These are phyloP conservation scores for Propsilocerus akamusi DNA, from an alignment of 1,140 invertebrate genomes.

Conservation along the genomic window DNA sequence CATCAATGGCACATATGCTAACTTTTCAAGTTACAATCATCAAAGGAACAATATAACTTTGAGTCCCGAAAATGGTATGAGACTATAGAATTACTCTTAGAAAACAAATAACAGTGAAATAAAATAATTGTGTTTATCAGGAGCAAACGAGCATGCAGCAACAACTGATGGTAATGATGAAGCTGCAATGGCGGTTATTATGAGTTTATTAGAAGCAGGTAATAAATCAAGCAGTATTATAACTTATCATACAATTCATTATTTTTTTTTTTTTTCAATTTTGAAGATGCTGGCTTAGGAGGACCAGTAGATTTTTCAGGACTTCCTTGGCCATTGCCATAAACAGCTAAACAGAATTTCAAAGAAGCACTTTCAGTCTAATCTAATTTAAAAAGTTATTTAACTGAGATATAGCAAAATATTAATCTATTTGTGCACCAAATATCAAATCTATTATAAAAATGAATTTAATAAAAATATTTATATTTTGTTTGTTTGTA, in stretches of 20 bases:
- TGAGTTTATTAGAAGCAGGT: slow-evolving; percentile 75
- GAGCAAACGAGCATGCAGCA: slow-evolving; percentile 25
- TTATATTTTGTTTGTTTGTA: no score
- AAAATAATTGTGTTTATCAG: slow-evolving; percentile 26
- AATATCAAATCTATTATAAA: no score
- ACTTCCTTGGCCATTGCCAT: slow-evolving; percentile 71
- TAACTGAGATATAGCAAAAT: no score
- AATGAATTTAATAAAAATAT: no score
- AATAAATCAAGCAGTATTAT: slow-evolving; percentile 29
- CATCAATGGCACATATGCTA: slow-evolving; percentile 6
- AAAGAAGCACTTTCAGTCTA: no score
- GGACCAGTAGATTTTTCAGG: slow-evolving; percentile 75
- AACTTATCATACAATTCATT: not conserved
- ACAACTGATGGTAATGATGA: slow-evolving; percentile 63
- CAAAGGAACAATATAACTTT: not conserved
- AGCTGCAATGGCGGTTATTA: slow-evolving; percentile 81
- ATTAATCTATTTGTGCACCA: no score
- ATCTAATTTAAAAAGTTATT: no score
- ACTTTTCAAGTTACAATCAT: slow-evolving; percentile 7
- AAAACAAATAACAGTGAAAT: not conserved
- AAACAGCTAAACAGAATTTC: slow-evolving; percentile 13
- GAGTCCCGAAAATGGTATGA: slow-evolving; percentile 1
- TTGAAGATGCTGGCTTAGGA: slow-evolving; percentile 38
- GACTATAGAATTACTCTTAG: not conserved
- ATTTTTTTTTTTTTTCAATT: not conserved